A percentile compares a stretch with the other conserved stretches of the same genome.
Evolutionary conservation across 2,888 invertebrate genomes (phyloP).

Genomic region (Dicranocentrus wangi): DNA sequence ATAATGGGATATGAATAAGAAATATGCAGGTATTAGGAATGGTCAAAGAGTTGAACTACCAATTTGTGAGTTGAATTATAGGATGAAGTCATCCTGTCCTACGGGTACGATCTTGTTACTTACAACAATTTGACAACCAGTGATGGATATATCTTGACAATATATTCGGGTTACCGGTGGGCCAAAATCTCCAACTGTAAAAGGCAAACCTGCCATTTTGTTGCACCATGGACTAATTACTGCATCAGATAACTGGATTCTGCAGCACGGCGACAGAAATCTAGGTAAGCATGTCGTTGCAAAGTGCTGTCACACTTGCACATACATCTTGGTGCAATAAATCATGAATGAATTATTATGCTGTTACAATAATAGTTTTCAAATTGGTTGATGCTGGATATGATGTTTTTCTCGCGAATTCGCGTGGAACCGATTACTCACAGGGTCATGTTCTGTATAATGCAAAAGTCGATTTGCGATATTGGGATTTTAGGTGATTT

Average conservation of each 20-base stretch:
- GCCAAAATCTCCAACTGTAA: not conserved
- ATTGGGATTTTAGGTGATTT: slow-evolving; percentile 13
- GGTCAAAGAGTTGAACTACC: not conserved
- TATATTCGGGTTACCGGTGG: slow-evolving; percentile 18
- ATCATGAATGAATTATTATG: no score
- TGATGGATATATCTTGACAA: not conserved
- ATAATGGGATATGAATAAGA: no score
- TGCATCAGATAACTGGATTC: slow-evolving; percentile 2
- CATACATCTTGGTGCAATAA: not conserved
- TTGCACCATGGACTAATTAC: slow-evolving; percentile 15
- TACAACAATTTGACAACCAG: slow-evolving; percentile 1
- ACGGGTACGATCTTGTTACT: slow-evolving; percentile 7
- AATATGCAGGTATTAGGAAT: no score
- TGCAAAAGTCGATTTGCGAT: not conserved
- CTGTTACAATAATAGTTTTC: no score
- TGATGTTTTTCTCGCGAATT: not conserved
- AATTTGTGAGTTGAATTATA: not conserved
- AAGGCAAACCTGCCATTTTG: not conserved
- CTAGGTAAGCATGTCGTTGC: not conserved
- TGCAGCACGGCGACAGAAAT: not conserved
- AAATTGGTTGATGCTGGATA: not conserved
- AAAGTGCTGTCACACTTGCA: not conserved
- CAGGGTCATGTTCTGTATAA: not conserved
- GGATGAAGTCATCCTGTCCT: not conserved
- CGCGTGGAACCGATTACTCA: slow-evolving; percentile 11